Percentiles rank a stretch among this genome's conserved stretches.
Evolutionary conservation across 2,113 vertebrate species (phyloP).

Genomic region (Calidris pugnax): DNA sequence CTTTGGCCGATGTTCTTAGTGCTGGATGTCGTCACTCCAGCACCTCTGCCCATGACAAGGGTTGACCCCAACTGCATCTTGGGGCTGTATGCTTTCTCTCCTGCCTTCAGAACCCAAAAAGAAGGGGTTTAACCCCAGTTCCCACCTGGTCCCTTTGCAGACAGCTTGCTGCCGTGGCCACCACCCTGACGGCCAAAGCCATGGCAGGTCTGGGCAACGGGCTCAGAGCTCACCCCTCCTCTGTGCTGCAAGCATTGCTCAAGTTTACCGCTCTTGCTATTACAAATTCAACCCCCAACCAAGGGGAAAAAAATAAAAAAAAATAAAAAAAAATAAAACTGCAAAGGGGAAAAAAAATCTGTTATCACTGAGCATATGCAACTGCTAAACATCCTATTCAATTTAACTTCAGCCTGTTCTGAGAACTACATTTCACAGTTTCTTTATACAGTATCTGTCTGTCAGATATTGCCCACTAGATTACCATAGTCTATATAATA

Average conservation of each 20-base stretch:
- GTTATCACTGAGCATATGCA: conserved; percentile 56
- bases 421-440: conserved; percentile 52
- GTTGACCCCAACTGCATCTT: background rate
- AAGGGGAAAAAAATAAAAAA: background rate
- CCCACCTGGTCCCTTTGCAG: background rate
- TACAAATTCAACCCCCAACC: conserved; percentile 38
- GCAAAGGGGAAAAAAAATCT: background rate
- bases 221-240: background rate
- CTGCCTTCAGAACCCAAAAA: background rate
- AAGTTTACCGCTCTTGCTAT: conserved; percentile 6
- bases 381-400: conserved; percentile 59
- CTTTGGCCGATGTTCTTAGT: background rate
- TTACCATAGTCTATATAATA: conserved; percentile 54
- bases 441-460: conserved; percentile 56
- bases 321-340: background rate
- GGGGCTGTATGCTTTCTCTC: background rate
- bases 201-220: background rate
- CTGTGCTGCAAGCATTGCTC: conserved; percentile 35
- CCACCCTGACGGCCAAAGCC: background rate
- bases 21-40: accelerated
- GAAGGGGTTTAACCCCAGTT: background rate
- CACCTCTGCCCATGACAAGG: background rate
- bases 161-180: background rate
- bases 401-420: conserved; percentile 55
- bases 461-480: conserved; percentile 62